Base-by-base conservation (phyloP, 2,888 invertebrate species). In the Leptothorax acervorum region DNA sequence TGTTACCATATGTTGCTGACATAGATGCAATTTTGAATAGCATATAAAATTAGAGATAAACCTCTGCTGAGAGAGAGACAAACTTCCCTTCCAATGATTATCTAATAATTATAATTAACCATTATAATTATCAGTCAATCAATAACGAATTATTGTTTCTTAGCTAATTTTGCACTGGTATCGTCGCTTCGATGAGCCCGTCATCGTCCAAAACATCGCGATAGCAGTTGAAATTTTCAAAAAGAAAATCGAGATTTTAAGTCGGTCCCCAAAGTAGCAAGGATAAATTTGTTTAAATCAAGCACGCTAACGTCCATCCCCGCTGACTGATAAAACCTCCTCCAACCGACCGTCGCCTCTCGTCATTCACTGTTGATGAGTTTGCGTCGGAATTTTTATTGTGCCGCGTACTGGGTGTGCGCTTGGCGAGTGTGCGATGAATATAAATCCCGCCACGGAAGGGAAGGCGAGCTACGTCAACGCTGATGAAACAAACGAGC, bases 371-470 rank as follows among this genome's bases (percentile, higher is more conserved):
- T 53, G 51, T 79, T 82, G 79, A 78, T 81, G 79, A 82, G 82
- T 81, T 81, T 81, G 48, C 76, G 28, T 62, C 75, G 87, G 86
- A 89, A 90, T 92, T 91, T 91, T 92, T 92, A 91, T 91, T 91
- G 93, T 92, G 87, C 92, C 90, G 86, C 88, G 86, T 79, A 85
- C 83, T 51, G 73, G 76, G 87, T 84, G 88, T 86, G 79, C 86
- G 79, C 70, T 70, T 57, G 83, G 82, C 39, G 39, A 60, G 75
- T 51, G 35, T 45, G 90, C 91, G 91, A 93, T 92, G 91, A 90
- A 91, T 91, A 91, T 92, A 92, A 92, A 92, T 92, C 91, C 92
- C 89, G 87, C 85, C 48, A 53, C 83, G 68, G 68, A 82, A 70
- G 68, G 90, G 74, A 88, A 83, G 86, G 6, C 63, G 85, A 87